Conservation (phyloP, 2,797 vertebrate genomes). For the Anableps anableps region DNA sequence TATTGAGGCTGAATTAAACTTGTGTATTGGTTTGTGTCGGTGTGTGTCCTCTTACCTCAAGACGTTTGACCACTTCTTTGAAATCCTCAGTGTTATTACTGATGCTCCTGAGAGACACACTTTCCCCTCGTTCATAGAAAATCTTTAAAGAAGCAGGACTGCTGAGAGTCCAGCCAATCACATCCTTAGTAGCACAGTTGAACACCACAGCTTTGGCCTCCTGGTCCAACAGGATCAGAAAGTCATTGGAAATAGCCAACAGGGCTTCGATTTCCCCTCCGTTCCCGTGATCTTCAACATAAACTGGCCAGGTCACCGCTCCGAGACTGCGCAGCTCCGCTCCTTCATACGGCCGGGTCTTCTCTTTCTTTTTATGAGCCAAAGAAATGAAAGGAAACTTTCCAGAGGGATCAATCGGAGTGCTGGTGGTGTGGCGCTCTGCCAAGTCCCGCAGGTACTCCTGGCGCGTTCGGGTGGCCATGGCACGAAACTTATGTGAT, state of each 20-base stretch:
- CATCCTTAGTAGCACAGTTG: conserved; percentile 94
- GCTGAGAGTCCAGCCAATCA: conserved; percentile 93
- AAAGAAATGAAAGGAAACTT: conserved; percentile 98
- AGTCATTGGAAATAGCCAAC: conserved; percentile 92
- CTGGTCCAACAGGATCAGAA: conserved; percentile 92
- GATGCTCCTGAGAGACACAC: conserved; percentile 89
- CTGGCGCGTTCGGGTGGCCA: conserved; percentile 96
- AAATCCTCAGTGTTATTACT: conserved; percentile 92
- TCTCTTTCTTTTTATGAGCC: conserved; percentile 97
- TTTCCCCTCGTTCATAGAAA: conserved; percentile 96
- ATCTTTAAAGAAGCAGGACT: conserved; percentile 91
- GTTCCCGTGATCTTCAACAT: conserved; percentile 90
- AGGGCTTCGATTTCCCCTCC: conserved; percentile 93
- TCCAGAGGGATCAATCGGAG: conserved; percentile 95
- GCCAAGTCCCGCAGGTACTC: conserved; percentile 98
- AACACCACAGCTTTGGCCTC: conserved; percentile 94
- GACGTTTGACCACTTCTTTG: conserved; percentile 94
- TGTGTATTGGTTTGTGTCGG: background rate
- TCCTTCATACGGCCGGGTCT: conserved; percentile 88
- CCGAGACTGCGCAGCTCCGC: conserved; percentile 93
- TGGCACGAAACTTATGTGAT: conserved; percentile 96
- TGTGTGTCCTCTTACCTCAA: conserved; percentile 87
- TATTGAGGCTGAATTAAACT: background rate
- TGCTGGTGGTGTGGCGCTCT: conserved; percentile 97
- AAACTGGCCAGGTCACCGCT: conserved; percentile 89